These are phyloP conservation scores for Aplocera efformata DNA, from an alignment of 2,888 invertebrate genomes.

Conservation along the genomic window DNA sequence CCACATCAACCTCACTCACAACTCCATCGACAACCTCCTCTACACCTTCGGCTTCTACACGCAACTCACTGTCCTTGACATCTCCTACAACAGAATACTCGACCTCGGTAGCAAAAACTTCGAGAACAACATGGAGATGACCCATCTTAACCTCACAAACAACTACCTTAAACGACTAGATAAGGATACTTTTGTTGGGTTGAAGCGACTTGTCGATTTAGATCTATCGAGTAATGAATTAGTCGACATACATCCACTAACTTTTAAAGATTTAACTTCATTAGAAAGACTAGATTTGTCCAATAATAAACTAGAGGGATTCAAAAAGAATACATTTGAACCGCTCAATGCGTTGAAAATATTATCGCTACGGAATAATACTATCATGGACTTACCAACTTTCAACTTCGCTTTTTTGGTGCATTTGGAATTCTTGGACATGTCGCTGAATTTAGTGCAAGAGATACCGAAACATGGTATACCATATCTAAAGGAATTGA, in stretches of 20 bases:
- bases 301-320: slow-evolving; percentile 86
- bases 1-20: slow-evolving; percentile 90
- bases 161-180: slow-evolving; percentile 86
- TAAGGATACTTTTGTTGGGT: slow-evolving; percentile 88
- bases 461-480: slow-evolving; percentile 86
- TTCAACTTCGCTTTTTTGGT: slow-evolving; percentile 83
- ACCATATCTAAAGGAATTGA: slow-evolving; percentile 85
- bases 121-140: slow-evolving; percentile 86
- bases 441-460: slow-evolving; percentile 89
- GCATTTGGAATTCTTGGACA: slow-evolving; percentile 85
- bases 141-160: slow-evolving; percentile 87
- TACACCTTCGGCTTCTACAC: slow-evolving; percentile 90
- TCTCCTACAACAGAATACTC: slow-evolving; percentile 90
- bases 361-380: slow-evolving; percentile 88
- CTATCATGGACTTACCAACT: slow-evolving; percentile 87
- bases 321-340: slow-evolving; percentile 86
- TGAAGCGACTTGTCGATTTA: slow-evolving; percentile 83
- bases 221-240: slow-evolving; percentile 90
- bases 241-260: slow-evolving; percentile 84
- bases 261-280: slow-evolving; percentile 88
- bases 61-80: slow-evolving; percentile 88
- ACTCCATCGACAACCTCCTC: slow-evolving; percentile 88
- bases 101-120: slow-evolving; percentile 91
- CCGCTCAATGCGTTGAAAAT: slow-evolving; percentile 85
- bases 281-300: slow-evolving; percentile 88